Conservation (phyloP, 2,888 invertebrate species). For the Meandrusa payeni region DNA sequence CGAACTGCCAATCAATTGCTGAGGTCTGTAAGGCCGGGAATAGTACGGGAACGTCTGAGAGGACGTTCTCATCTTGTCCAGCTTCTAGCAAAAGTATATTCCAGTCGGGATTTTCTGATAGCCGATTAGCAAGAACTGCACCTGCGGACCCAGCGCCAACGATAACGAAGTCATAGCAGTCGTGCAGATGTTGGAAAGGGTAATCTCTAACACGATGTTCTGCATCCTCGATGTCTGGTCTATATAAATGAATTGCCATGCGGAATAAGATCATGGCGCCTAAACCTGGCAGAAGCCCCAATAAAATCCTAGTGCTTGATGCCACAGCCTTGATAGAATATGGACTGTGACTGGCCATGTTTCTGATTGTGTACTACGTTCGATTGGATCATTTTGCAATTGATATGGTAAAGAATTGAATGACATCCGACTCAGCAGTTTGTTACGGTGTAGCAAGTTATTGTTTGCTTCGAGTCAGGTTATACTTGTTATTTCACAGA, state of each 20-base stretch:
- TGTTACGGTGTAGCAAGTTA: conserved; percentile 38
- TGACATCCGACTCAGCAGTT: conserved; percentile 40
- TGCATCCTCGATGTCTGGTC: conserved; percentile 87
- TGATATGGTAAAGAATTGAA: conserved; percentile 29
- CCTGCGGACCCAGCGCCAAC: conserved; percentile 93
- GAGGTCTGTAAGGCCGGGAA: conserved; percentile 87
- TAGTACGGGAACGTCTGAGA: conserved; percentile 86
- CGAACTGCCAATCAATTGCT: conserved; percentile 90
- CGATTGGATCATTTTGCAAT: conserved; percentile 13
- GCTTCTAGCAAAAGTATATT: conserved; percentile 89
- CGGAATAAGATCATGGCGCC: conserved; percentile 83
- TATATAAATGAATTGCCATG: conserved; percentile 81
- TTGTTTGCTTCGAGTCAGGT: conserved; percentile 40
- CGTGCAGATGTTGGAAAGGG: conserved; percentile 71
- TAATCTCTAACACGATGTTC: conserved; percentile 82
- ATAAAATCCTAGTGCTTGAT: conserved; percentile 83
- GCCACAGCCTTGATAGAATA: conserved; percentile 59
- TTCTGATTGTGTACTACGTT: conserved; percentile 22
- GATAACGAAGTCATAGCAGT: conserved; percentile 89
- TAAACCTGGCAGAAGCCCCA: conserved; percentile 84
- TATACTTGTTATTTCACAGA: conserved; percentile 39
- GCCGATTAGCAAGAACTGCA: conserved; percentile 87
- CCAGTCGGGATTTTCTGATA: conserved; percentile 88
- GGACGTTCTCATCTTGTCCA: conserved; percentile 86
- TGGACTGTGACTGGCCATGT: conserved; percentile 48